phyloP scores from a whole-genome alignment of 2,888 invertebrate genomes.

The Myopa testacea region DNA sequence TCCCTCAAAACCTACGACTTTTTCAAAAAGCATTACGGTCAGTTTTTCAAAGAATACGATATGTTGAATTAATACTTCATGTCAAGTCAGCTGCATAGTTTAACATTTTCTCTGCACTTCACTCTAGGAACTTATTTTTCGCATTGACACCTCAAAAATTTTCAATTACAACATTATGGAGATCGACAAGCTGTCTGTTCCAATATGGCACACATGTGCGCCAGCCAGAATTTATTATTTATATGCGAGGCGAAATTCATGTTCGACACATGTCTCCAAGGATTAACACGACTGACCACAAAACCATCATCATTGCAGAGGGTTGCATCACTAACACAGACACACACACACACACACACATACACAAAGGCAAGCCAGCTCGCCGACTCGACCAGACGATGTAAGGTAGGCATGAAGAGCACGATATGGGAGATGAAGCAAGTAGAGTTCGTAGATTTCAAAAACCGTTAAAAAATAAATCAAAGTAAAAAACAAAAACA shows the following conservation, averaged over 20 bases:
- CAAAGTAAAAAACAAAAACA: neutral
- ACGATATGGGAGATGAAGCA: conserved; percentile 13
- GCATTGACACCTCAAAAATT: conserved; percentile 50
- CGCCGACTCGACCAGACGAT: too few species aligned
- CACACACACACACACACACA: neutral
- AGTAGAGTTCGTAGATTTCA: conserved; percentile 35
- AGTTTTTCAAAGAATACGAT: too few species aligned
- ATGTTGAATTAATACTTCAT: too few species aligned
- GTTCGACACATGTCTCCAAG: conserved; percentile 67
- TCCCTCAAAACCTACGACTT: too few species aligned
- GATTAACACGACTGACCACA: conserved; percentile 66
- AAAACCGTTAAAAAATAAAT: conserved; percentile 27
- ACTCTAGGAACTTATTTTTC: conserved; percentile 6
- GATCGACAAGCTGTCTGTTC: conserved; percentile 67
- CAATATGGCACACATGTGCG: conserved; percentile 57
- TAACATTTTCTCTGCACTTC: too few species aligned
- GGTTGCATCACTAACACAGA: conserved; percentile 26
- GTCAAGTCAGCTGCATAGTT: too few species aligned
- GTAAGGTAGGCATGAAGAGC: neutral
- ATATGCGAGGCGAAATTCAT: conserved; percentile 64
- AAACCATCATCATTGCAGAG: conserved; percentile 59
- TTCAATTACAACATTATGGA: conserved; percentile 68
- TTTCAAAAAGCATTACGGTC: too few species aligned
- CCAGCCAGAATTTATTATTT: conserved; percentile 63
- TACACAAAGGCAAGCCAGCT: neutral